Percentiles rank a stretch among this genome's conserved stretches.
phyloP scores from a whole-genome alignment of 2,113 vertebrate genomes.

The Zootoca vivipara region DNA sequence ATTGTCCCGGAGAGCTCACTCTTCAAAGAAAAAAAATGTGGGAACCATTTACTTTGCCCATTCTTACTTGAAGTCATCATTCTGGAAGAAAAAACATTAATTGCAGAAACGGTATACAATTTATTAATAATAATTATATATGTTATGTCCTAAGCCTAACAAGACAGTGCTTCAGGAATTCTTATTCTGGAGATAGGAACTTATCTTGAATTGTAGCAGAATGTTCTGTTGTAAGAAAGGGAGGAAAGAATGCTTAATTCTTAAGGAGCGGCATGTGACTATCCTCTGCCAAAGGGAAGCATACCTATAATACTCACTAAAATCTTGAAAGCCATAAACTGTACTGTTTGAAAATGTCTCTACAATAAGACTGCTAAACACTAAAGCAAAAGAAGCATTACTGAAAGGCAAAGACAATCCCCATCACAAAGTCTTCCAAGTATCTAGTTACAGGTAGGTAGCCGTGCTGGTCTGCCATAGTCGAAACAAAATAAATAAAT shows the following conservation, averaged over 20 bases:
- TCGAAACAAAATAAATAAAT: too few species aligned
- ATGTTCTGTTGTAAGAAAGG: neutral
- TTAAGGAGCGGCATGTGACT: slow-evolving; percentile 28
- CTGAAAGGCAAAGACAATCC: neutral
- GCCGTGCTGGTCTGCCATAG: too few species aligned
- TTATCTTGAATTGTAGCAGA: slow-evolving; percentile 29
- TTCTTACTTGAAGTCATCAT: neutral
- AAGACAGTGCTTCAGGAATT: neutral
- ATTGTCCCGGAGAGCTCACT: neutral
- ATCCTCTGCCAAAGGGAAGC: neutral
- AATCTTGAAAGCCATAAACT: neutral
- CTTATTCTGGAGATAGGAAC: neutral
- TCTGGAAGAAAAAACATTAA: neutral
- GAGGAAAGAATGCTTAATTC: slow-evolving; percentile 13
- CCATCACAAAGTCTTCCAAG: neutral
- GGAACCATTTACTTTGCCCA: neutral
- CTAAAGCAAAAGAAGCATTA: neutral
- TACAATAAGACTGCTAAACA: neutral
- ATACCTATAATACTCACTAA: neutral
- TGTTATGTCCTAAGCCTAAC: neutral
- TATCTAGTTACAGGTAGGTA: too few species aligned
- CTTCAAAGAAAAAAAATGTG: neutral
- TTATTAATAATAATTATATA: neutral
- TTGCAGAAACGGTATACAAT: neutral
- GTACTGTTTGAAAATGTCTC: neutral